Evolutionary conservation across 2,797 vertebrate genomes (phyloP), one percentile per base, ranked within the genome.

Genomic region (Myripristis murdjan): DNA sequence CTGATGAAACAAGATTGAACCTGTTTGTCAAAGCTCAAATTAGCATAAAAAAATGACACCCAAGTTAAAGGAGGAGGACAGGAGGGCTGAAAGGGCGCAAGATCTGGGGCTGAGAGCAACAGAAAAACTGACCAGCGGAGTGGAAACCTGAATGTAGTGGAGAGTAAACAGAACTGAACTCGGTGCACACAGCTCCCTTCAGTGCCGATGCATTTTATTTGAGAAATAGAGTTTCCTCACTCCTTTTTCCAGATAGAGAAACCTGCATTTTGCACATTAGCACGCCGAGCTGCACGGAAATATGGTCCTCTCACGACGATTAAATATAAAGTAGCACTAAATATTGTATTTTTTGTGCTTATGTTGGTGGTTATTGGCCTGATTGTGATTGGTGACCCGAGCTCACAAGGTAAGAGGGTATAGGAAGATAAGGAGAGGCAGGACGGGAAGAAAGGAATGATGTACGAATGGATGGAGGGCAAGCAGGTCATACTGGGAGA

Each of bases 401-500:
- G 10, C 47, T 8, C 33, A 28, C 6, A 15, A n/a, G 53, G 46
- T 48, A 18, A 22, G 31, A 28, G 22, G 58, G 35, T 43, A 18
- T 7, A 57, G 23, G 28, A 76, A 61, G 52, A 20, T 28, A 57
- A 8, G 2, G 3, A 28, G 44, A 57, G 79, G 59, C 60, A 54
- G 15, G 20, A 48, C 23, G 11, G 11, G 37, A 76, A 37, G 33
- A 63, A 44, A 52, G 44, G 23, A 47, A 6, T 15, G 12, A 26
- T 24, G 11, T 6, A 24, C 11, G 12, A 76, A 73, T 56, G 39
- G 60, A 67, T 59, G 74, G 75, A 75, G 64, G 64, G 59, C 65
- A 63, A 73, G 44, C 22, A 33, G 79, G 77, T 86, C 63, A 56
- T 56, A 78, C 72, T 54, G 72, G 89, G 67, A 74, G 57, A 81